Evolutionary conservation across 2,113 vertebrate species (phyloP).

Genomic region (Capricornis sumatraensis): DNA sequence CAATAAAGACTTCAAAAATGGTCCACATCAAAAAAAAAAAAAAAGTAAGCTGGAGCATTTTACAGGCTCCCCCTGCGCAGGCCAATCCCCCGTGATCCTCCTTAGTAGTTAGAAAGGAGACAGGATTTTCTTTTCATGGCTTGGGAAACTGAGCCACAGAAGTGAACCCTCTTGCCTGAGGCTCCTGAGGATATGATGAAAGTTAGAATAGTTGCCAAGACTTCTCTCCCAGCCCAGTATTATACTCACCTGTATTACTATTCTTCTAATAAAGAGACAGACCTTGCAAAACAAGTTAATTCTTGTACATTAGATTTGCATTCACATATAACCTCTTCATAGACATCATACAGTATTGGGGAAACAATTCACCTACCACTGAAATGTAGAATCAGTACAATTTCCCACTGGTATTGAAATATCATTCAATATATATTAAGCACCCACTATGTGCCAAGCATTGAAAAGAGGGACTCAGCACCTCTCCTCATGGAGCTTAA

Average conservation of each 20-base stretch:
- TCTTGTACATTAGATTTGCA: neutral
- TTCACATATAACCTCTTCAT: neutral
- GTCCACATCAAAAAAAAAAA: neutral
- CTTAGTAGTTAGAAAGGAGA: neutral
- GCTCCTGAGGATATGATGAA: conserved; percentile 9
- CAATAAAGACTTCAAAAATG: neutral
- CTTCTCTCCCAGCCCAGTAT: neutral
- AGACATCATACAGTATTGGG: neutral
- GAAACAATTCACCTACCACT: neutral
- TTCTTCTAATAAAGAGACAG: conserved; percentile 28
- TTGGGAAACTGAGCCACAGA: conserved; percentile 45
- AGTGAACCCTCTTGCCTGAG: neutral
- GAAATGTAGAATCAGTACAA: neutral
- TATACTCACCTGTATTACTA: neutral
- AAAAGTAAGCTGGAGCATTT: neutral
- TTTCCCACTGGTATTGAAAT: neutral
- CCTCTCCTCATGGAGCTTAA: neutral
- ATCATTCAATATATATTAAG: neutral
- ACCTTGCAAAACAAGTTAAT: conserved; percentile 24
- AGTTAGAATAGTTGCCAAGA: neutral
- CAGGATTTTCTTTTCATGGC: conserved; percentile 25
- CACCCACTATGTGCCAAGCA: neutral
- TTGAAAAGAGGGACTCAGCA: neutral
- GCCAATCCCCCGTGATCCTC: neutral
- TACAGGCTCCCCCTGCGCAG: neutral